A percentile compares a stretch with the other conserved stretches of the same genome.
These are phyloP conservation scores for Paramormyrops hopkinsi DNA, from an alignment of 2,797 vertebrate species.

Conservation along the genomic window DNA sequence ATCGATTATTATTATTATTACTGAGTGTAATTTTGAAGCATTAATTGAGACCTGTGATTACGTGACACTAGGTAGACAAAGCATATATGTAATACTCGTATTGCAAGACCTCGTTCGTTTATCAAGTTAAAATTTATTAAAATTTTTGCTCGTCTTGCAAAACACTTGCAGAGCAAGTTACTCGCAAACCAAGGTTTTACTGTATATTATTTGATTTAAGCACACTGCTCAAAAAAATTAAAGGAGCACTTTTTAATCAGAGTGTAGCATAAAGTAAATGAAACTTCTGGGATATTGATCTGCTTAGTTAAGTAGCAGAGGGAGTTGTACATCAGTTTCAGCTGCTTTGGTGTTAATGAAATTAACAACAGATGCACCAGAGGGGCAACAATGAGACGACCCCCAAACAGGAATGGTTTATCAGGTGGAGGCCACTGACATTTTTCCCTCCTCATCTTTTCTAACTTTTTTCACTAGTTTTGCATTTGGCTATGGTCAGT, in stretches of 20 bases:
- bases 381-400: not conserved
- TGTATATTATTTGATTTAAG: no score
- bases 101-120: not conserved
- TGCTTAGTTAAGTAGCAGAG: not conserved
- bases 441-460: not conserved
- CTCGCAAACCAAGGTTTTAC: not conserved
- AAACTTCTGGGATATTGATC: not conserved
- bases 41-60: not conserved
- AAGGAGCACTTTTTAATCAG: not conserved
- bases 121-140: not conserved
- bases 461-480: not conserved
- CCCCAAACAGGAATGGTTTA: not conserved
- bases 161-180: not conserved
- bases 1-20: no score
- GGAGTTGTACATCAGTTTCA: not conserved
- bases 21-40: not conserved
- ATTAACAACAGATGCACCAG: not conserved
- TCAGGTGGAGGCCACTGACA: not conserved
- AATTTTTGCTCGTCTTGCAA: not conserved
- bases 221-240: not conserved
- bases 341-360: not conserved
- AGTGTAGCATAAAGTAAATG: not conserved
- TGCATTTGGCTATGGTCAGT: not conserved
- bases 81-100: not conserved
- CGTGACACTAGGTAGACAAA: not conserved